phyloP scores from a whole-genome alignment of 1,140 invertebrate genomes.

The Halyomorpha halys region DNA sequence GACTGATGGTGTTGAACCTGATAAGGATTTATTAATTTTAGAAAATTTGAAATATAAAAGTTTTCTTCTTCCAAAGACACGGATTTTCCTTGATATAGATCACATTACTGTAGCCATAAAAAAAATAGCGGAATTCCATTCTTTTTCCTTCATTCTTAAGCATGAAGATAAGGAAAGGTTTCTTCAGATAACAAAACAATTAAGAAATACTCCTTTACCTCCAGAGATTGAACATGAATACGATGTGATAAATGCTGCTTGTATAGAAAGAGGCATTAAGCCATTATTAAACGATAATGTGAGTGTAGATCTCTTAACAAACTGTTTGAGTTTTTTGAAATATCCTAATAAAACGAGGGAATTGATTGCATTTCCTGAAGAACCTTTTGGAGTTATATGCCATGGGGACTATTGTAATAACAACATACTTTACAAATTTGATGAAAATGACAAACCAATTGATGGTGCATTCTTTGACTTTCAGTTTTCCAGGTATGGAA shows the following conservation, averaged over 20 bases:
- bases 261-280: neutral
- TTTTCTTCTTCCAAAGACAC: neutral
- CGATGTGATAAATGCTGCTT: neutral
- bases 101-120: neutral
- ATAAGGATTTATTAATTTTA: neutral
- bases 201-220: neutral
- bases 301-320: neutral
- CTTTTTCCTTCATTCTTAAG: neutral
- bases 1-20: neutral
- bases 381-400: neutral
- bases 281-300: neutral
- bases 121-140: neutral
- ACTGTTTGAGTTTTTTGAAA: neutral
- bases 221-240: neutral
- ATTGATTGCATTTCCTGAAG: neutral
- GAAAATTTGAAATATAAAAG: neutral
- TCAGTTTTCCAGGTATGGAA: conserved; percentile 34
- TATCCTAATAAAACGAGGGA: too few species aligned
- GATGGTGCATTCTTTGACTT: conserved; percentile 38
- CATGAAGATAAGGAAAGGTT: neutral
- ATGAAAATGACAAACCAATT: conserved; percentile 28
- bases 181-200: neutral
- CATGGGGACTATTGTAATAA: conserved; percentile 49
- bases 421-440: conserved; percentile 42
- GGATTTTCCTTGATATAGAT: neutral